Evolutionary conservation across 2,113 vertebrate species (phyloP).

Genomic region (Cyanoderma ruficeps): DNA sequence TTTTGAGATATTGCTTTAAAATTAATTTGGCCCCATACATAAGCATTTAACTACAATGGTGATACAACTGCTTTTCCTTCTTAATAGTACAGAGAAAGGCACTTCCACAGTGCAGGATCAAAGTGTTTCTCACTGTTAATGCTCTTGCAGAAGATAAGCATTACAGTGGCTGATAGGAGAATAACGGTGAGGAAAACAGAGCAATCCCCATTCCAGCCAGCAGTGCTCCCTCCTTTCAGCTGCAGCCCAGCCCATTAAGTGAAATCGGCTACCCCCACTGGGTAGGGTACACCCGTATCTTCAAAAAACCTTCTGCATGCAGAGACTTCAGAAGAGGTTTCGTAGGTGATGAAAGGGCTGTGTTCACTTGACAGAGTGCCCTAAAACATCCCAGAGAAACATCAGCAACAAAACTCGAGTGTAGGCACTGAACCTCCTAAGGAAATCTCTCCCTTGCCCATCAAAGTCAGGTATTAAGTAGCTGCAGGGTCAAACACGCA

Average conservation of each 20-base stretch:
- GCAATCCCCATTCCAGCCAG: background rate
- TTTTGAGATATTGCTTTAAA: background rate
- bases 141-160: background rate
- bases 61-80: background rate
- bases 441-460: background rate
- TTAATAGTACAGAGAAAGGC: background rate
- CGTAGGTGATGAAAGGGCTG: background rate
- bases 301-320: background rate
- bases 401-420: background rate
- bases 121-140: background rate
- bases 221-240: fast-evolving
- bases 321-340: background rate
- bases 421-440: background rate
- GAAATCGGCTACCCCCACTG: fast-evolving
- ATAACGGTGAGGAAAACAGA: background rate
- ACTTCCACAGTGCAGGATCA: background rate
- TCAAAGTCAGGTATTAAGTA: background rate
- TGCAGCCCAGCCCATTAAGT: background rate
- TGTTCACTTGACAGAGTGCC: background rate
- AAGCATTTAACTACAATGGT: background rate
- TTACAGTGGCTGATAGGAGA: background rate
- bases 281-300: fast-evolving
- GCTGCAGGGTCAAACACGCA: background rate
- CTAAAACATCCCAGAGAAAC: background rate
- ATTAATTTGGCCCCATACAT: background rate